Conservation (phyloP, 2,113 vertebrate species). For the Muntiacus muntjak region DNA sequence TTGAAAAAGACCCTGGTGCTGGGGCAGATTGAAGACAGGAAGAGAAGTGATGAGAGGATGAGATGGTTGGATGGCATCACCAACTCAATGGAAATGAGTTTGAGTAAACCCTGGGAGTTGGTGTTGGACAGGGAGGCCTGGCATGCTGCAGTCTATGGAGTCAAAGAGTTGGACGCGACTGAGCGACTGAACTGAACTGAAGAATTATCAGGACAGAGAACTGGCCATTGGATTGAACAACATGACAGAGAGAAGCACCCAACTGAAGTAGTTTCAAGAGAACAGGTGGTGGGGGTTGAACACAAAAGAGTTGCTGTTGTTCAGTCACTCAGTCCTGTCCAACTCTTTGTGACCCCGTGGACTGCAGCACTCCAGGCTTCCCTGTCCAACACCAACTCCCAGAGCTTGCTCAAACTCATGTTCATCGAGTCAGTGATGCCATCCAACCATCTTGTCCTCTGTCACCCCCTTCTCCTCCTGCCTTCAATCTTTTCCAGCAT, state of each 20-base stretch:
- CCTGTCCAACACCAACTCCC: not conserved
- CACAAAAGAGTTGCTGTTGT: not conserved
- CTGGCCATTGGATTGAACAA: not conserved
- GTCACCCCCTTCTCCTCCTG: not conserved
- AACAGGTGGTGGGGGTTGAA: not conserved
- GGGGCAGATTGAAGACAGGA: not conserved
- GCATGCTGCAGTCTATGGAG: not conserved
- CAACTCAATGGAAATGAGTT: not conserved
- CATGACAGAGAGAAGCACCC: not conserved
- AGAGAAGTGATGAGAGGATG: not conserved
- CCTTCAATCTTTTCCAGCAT: not conserved
- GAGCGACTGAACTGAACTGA: not conserved
- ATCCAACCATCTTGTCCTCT: not conserved
- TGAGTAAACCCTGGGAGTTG: not conserved
- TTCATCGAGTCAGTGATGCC: not conserved
- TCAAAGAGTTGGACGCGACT: not conserved
- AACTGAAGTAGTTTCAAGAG: not conserved
- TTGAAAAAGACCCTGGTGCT: not conserved
- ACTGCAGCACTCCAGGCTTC: rapidly evolving
- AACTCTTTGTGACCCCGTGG: not conserved
- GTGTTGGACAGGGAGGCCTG: not conserved
- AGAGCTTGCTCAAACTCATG: not conserved
- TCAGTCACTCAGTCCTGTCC: not conserved
- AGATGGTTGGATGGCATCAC: not conserved
- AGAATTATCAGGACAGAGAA: not conserved